Conservation (phyloP, 2,888 invertebrate species). For the Chesias legatella region DNA sequence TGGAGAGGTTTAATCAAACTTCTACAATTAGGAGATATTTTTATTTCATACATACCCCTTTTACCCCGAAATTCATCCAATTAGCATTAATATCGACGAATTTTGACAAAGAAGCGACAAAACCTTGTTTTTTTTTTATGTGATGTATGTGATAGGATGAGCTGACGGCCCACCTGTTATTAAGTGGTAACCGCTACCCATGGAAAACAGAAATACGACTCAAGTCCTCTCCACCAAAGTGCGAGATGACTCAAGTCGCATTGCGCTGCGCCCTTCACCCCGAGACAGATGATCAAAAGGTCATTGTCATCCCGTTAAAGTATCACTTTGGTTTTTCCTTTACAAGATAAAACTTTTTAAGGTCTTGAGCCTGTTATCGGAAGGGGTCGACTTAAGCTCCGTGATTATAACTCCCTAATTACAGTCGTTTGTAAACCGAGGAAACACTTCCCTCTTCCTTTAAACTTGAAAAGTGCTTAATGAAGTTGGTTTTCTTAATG, state of each 20-base stretch:
- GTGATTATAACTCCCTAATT: conserved; percentile 32
- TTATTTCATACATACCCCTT: too few species aligned
- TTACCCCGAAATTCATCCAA: too few species aligned
- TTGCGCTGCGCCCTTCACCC: too few species aligned
- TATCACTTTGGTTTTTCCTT: conserved; percentile 10
- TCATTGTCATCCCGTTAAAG: conserved; percentile 3
- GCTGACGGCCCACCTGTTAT: too few species aligned
- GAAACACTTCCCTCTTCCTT: conserved; percentile 12
- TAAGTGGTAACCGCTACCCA: too few species aligned
- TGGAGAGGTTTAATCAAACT: background rate
- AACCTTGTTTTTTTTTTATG: too few species aligned
- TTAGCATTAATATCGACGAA: too few species aligned
- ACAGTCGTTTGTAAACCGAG: conserved; percentile 25
- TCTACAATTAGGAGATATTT: too few species aligned
- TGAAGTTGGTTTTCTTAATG: conserved; percentile 24
- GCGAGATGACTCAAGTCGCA: too few species aligned
- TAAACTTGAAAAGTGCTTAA: conserved; percentile 28
- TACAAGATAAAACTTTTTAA: conserved; percentile 17
- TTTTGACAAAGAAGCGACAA: conserved; percentile 3
- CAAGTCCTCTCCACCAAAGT: too few species aligned
- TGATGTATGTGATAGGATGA: too few species aligned
- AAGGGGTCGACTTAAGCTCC: conserved; percentile 18
- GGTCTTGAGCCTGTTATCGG: conserved; percentile 20
- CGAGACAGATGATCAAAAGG: background rate
- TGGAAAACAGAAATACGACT: too few species aligned